phyloP scores from a whole-genome alignment of 2,797 vertebrate genomes.

The Siniperca scherzeri region DNA sequence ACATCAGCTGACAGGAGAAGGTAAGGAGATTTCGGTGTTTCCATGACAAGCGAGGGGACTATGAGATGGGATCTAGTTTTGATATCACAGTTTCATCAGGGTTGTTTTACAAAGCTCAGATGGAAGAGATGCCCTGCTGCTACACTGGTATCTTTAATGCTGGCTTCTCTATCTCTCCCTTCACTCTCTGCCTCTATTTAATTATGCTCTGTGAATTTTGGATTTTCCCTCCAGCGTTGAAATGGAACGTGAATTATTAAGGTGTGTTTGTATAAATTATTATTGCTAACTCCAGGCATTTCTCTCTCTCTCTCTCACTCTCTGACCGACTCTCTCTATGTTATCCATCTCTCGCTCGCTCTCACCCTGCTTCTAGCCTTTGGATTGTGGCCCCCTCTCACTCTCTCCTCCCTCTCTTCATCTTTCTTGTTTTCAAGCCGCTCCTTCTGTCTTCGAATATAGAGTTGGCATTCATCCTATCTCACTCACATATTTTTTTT shows the following conservation, averaged over 20 bases:
- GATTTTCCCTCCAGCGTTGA: conserved; percentile 91
- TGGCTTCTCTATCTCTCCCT: conserved; percentile 78
- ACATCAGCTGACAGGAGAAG: conserved; percentile 47
- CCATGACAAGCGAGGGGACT: conserved; percentile 47
- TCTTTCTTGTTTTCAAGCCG: conserved; percentile 71
- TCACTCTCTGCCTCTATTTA: conserved; percentile 88
- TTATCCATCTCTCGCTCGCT: conserved; percentile 62
- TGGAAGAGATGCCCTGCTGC: conserved; percentile 81
- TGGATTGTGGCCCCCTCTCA: conserved; percentile 68
- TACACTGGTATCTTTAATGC: conserved; percentile 84
- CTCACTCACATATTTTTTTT: conserved; percentile 34
- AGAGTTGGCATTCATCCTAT: conserved; percentile 62
- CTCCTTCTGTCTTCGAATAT: conserved; percentile 69
- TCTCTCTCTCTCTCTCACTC: conserved; percentile 75
- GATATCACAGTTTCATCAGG: conserved; percentile 83
- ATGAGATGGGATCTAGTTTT: conserved; percentile 71
- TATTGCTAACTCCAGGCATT: conserved; percentile 91
- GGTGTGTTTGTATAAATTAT: conserved; percentile 94
- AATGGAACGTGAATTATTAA: conserved; percentile 92
- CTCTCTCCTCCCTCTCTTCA: conserved; percentile 68
- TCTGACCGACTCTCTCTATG: conserved; percentile 44
- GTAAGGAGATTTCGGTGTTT: conserved; percentile 41
- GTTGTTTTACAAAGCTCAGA: conserved; percentile 86
- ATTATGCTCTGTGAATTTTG: conserved; percentile 93
- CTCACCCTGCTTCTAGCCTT: conserved; percentile 68